Percentiles rank a stretch among this genome's conserved stretches.
Evolutionary conservation across 2,888 invertebrate genomes (phyloP).

Genomic region (Eurytoma californica): DNA sequence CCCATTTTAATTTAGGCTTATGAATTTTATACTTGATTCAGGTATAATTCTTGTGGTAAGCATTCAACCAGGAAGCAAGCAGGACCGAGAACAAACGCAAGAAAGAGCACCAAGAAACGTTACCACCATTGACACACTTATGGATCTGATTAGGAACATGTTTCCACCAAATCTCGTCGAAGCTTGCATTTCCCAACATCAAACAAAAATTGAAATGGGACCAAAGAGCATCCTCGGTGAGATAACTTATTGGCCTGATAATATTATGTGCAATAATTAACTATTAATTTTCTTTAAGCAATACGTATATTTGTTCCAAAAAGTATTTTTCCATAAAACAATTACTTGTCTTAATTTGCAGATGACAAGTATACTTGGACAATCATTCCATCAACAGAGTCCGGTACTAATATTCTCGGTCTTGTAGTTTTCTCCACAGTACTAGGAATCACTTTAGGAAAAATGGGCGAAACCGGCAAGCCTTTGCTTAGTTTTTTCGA

Average conservation of each 20-base stretch:
- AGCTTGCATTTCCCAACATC: conserved; percentile 85
- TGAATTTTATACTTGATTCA: conserved; percentile 40
- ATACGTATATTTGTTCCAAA: no score
- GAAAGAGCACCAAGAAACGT: conserved; percentile 78
- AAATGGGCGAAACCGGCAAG: conserved; percentile 89
- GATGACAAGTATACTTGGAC: conserved; percentile 77
- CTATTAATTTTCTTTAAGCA: no score
- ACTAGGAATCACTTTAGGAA: conserved; percentile 92
- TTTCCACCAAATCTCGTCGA: conserved; percentile 94
- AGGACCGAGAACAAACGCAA: conserved; percentile 3
- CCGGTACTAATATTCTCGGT: conserved; percentile 90
- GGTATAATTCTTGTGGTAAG: conserved; percentile 91
- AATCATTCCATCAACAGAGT: conserved; percentile 83
- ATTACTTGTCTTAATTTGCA: conserved; percentile 1
- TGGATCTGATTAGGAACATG: conserved; percentile 95
- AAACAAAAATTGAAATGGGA: conserved; percentile 71
- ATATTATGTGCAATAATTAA: no score
- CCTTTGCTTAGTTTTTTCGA: conserved; percentile 91
- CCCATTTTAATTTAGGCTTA: no score
- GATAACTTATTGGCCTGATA: no score
- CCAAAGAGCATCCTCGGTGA: conserved; percentile 57
- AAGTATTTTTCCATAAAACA: no score
- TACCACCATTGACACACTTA: conserved; percentile 91
- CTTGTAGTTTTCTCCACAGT: conserved; percentile 90
- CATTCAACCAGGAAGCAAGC: conserved; percentile 86